Evolutionary conservation across 2,113 vertebrate genomes (phyloP).

Genomic region (Scopus umbretta): DNA sequence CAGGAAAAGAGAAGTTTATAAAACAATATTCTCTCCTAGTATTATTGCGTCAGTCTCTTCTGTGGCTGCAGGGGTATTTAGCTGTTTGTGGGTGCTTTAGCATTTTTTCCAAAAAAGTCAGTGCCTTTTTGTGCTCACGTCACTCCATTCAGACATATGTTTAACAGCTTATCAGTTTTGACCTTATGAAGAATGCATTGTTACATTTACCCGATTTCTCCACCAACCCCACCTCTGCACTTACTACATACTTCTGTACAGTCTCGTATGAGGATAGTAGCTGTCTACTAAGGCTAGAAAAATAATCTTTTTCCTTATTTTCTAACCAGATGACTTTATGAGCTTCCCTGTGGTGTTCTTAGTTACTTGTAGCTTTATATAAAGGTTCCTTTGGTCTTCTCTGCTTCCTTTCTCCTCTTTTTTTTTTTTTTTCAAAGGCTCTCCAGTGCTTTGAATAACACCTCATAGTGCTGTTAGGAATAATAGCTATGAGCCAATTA

Average conservation of each 20-base stretch:
- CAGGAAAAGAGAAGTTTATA: neutral
- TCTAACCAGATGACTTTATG: neutral
- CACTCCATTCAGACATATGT: neutral
- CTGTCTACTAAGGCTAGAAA: neutral
- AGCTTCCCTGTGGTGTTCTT: constrained; percentile 36
- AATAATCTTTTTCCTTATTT: constrained; percentile 10
- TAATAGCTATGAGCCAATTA: constrained; percentile 43
- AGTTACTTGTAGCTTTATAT: constrained; percentile 10
- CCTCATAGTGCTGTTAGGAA: constrained; percentile 29
- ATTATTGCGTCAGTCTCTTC: neutral
- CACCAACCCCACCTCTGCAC: neutral
- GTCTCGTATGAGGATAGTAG: neutral
- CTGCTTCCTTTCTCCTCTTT: neutral
- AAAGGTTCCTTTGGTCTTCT: constrained; percentile 43
- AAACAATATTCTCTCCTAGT: neutral
- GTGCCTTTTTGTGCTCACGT: neutral
- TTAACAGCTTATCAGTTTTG: neutral
- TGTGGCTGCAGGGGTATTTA: neutral
- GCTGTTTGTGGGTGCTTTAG: neutral
- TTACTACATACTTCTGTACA: neutral
- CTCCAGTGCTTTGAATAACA: constrained; percentile 36
- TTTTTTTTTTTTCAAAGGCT: neutral
- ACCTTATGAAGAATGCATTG: neutral
- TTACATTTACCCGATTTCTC: neutral
- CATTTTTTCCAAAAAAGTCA: neutral